These are phyloP conservation scores for Achroia grisella DNA, from an alignment of 1,140 invertebrate species.

Conservation along the genomic window DNA sequence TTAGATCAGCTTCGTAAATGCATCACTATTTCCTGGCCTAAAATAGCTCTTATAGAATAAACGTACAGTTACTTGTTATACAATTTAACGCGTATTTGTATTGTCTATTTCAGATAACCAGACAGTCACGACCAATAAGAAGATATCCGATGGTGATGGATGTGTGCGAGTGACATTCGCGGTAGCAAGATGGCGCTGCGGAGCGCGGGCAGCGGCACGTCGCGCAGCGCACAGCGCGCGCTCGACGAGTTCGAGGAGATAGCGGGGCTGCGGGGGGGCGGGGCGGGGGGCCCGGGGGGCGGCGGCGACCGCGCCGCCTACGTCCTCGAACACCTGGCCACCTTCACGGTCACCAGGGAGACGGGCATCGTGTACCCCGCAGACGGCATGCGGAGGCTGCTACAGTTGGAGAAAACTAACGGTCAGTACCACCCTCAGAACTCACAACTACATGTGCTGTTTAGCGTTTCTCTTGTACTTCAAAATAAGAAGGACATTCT, in stretches of 20 bases:
- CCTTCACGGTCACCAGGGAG: constrained; percentile 94
- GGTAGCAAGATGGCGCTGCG: constrained; percentile 1
- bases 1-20: too few species aligned
- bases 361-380: constrained; percentile 90
- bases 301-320: constrained; percentile 83
- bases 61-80: not conserved
- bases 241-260: constrained; percentile 63
- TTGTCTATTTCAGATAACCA: not conserved
- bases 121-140: too few species aligned
- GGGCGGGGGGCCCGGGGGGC: constrained; percentile 39
- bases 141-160: not conserved
- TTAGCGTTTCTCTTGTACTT: too few species aligned
- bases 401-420: constrained; percentile 97
- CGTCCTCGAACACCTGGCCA: constrained; percentile 97
- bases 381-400: constrained; percentile 95
- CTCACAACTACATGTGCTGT: too few species aligned
- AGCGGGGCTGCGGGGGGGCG: constrained; percentile 43
- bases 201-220: not conserved
- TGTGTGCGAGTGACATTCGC: not conserved
- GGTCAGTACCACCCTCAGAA: too few species aligned
- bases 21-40: too few species aligned
- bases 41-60: too few species aligned
- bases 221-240: constrained; percentile 28
- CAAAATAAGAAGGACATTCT: too few species aligned
- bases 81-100: not conserved